These are phyloP conservation scores for Microctenopoma steveboyesi DNA, from an alignment of 2,797 vertebrate genomes.

Conservation along the genomic window DNA sequence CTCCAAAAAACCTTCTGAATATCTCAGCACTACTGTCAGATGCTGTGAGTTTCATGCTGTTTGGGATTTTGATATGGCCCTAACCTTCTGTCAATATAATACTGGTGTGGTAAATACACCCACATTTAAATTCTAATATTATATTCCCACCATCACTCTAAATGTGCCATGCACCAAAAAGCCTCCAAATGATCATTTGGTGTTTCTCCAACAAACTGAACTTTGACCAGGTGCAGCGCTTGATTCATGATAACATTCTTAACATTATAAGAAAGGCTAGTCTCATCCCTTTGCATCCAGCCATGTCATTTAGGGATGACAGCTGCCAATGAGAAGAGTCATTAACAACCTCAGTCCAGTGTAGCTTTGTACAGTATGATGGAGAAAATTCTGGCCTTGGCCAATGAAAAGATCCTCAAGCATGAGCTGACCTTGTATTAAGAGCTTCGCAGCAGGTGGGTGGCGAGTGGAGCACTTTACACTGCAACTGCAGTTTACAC, in stretches of 20 bases:
- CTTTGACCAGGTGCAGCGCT: too few species aligned
- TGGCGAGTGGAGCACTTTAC: not conserved
- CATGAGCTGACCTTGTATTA: not conserved
- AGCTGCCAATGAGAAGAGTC: not conserved
- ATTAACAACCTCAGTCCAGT: constrained; percentile 1
- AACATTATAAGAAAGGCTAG: not conserved
- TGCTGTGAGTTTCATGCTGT: too few species aligned
- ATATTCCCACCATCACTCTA: too few species aligned
- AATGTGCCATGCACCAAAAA: not conserved
- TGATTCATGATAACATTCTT: too few species aligned
- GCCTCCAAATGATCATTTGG: not conserved
- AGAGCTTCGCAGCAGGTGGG: constrained; percentile 4
- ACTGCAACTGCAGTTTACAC: constrained; percentile 1
- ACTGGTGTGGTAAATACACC: too few species aligned
- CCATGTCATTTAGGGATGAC: not conserved
- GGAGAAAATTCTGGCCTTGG: not conserved
- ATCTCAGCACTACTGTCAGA: too few species aligned
- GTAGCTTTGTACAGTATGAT: not conserved
- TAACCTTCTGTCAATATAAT: too few species aligned
- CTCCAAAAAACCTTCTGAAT: too few species aligned
- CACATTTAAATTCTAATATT: too few species aligned
- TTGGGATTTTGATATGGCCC: too few species aligned
- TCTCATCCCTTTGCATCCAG: not conserved
- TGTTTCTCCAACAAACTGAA: too few species aligned
- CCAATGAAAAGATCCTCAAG: not conserved